phyloP scores from a whole-genome alignment of 2,797 vertebrate species.

The Aldrovandia affinis region DNA sequence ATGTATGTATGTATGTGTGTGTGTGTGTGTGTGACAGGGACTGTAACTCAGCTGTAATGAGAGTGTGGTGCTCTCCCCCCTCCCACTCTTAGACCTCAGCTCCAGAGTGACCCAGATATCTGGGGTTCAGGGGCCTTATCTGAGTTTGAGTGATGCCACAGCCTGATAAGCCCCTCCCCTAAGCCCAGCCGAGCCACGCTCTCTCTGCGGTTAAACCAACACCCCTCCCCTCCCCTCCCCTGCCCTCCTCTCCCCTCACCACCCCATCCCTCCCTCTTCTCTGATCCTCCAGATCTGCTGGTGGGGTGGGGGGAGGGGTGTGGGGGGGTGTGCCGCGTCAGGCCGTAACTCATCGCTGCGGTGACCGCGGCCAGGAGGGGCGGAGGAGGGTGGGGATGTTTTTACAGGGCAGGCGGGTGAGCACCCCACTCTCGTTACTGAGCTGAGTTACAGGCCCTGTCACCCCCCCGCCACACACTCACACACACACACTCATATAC shows the following conservation, averaged over 20 bases:
- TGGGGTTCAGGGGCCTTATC: conserved; percentile 75
- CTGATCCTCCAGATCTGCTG: not conserved
- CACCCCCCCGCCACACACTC: too few relatives aligned
- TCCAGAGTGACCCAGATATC: conserved; percentile 49
- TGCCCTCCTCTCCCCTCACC: not conserved
- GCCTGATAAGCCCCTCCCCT: conserved; percentile 60
- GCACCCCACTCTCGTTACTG: too few relatives aligned
- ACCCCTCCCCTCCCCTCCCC: not conserved
- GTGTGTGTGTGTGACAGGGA: not conserved
- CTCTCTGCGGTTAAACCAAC: not conserved
- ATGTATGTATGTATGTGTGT: not conserved
- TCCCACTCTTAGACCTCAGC: not conserved
- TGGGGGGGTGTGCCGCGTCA: not conserved
- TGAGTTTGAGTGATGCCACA: conserved; percentile 65
- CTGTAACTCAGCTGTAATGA: not conserved
- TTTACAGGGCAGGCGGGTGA: conserved; percentile 80
- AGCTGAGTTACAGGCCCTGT: conserved; percentile 65
- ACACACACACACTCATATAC: too few relatives aligned
- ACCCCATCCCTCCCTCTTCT: not conserved
- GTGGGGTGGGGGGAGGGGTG: too few relatives aligned
- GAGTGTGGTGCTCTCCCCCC: conserved; percentile 22
- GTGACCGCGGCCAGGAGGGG: not conserved
- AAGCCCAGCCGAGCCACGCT: conserved; percentile 57
- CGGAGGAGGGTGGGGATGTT: conserved; percentile 65
- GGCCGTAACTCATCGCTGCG: not conserved